Conservation (phyloP, 2,797 vertebrate genomes). For the Myotis findleyi region DNA sequence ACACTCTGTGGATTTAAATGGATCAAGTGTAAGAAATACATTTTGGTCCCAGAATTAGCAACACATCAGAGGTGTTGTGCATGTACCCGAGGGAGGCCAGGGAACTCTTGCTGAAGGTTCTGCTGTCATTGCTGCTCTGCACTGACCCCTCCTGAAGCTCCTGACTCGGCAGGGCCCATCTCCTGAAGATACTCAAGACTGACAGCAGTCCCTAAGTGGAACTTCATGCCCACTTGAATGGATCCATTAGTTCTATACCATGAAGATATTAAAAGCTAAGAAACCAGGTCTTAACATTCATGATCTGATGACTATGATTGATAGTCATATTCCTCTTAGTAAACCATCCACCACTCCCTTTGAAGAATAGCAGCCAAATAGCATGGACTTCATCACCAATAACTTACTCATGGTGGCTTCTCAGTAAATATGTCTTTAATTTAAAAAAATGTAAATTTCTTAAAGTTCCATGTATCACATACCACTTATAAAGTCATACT, state of each 20-base stretch:
- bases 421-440: neutral
- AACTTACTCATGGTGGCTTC: neutral
- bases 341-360: neutral
- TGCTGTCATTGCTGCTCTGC: neutral
- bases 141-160: neutral
- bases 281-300: slow-evolving; percentile 93
- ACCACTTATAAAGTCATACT: slow-evolving; percentile 48
- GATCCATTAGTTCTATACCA: slow-evolving; percentile 93
- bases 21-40: slow-evolving; percentile 44
- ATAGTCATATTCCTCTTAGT: slow-evolving; percentile 79
- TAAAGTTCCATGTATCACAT: slow-evolving; percentile 7
- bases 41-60: neutral
- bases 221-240: slow-evolving; percentile 96
- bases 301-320: slow-evolving; percentile 92
- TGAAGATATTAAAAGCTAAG: slow-evolving; percentile 90
- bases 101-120: neutral
- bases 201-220: slow-evolving; percentile 82
- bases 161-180: neutral
- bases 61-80: no score
- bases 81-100: accelerated
- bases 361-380: neutral
- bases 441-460: slow-evolving; percentile 84
- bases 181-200: neutral
- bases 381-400: neutral
- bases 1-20: slow-evolving; percentile 39